Base-by-base conservation (phyloP, 2,797 vertebrate genomes). In the Astyanax mexicanus region DNA sequence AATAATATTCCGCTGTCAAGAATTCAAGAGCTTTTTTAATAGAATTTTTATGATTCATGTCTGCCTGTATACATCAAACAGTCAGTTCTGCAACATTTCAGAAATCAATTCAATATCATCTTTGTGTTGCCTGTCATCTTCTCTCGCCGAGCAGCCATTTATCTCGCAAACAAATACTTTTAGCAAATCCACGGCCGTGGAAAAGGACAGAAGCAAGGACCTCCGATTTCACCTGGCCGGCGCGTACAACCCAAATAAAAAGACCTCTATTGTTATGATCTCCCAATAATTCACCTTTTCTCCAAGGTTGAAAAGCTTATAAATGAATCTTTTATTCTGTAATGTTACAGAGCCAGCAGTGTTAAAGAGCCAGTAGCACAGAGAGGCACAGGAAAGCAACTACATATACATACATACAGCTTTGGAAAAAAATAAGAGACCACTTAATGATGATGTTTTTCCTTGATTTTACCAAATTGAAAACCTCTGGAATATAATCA, bases 21-120 rank as follows among this genome's bases (percentile, higher is more conserved):
- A 89, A 89, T 94, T 95, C 93, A 95, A 92, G 94, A 93, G 93
- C 90, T 93, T 94, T 85, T 96, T 95, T 96, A 97, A 97, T 96
- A 95, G 95, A 95, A 96, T 96, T 95, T 95, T 95, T 94, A 95
- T 94, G 95, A 97, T 95, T 95, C 93, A 91, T 94, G 93, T 93
- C 95, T 95, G 82, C 86, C 90, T 84, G 90, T 90, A 93, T 94
- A 94, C 93, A 94, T 96, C 94, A 95, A 94, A 94, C 90, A 93
- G 90, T 94, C 92, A 93, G 93, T 93, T 92, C 91, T 91, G 93
- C 91, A 90, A 92, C 93, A 93, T 95, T 95, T 95, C 93, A 94
- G 93, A 95, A 96, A 96, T 95, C 94, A 92, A 95, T 92, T 93
- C 93, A 94, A 94, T 95, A 94, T 95, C 92, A 92, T 93, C 91